Conservation (phyloP, 2,797 vertebrate genomes). For the Coregonus ussuriensis region DNA sequence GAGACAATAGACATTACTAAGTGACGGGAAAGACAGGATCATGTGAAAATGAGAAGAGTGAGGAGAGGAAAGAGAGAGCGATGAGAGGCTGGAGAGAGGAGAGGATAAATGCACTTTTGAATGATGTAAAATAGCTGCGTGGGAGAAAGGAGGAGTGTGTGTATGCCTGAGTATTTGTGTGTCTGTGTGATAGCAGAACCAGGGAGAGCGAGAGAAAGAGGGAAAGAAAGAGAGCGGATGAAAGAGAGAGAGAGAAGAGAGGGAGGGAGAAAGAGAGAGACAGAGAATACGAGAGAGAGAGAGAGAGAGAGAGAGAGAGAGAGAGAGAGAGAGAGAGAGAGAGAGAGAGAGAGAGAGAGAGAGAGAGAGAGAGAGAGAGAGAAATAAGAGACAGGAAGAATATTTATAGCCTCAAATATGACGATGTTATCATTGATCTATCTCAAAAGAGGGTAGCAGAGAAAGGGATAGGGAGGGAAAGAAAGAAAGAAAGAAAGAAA, state of each 20-base stretch:
- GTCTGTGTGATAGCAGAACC: slow-evolving; percentile 37
- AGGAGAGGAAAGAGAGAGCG: slow-evolving; percentile 7
- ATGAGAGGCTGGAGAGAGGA: slow-evolving; percentile 51
- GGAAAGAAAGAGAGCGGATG: slow-evolving; percentile 4
- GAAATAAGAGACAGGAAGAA: slow-evolving; percentile 21
- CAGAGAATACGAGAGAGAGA: slow-evolving; percentile 15
- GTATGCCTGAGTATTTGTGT: slow-evolving; percentile 42
- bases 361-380: slow-evolving; percentile 38
- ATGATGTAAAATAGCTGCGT: slow-evolving; percentile 77
- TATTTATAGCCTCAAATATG: slow-evolving; percentile 42
- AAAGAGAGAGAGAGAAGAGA: slow-evolving; percentile 9
- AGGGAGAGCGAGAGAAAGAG: slow-evolving; percentile 25
- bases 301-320: not conserved
- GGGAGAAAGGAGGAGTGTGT: slow-evolving; percentile 61
- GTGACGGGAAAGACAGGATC: not conserved
- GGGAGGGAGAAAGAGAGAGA: slow-evolving; percentile 18
- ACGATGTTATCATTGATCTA: slow-evolving; percentile 20
- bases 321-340: slow-evolving; percentile 11
- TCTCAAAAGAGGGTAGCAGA: slow-evolving; percentile 12
- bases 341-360: slow-evolving; percentile 35
- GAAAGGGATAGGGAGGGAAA: slow-evolving; percentile 6
- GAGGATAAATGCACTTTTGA: slow-evolving; percentile 74
- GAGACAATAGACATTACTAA: slow-evolving; percentile 33
- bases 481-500: slow-evolving; percentile 15
- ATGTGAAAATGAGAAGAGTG: slow-evolving; percentile 20